phyloP scores from a whole-genome alignment of 2,888 invertebrate species.

The Drosophila monieri region DNA sequence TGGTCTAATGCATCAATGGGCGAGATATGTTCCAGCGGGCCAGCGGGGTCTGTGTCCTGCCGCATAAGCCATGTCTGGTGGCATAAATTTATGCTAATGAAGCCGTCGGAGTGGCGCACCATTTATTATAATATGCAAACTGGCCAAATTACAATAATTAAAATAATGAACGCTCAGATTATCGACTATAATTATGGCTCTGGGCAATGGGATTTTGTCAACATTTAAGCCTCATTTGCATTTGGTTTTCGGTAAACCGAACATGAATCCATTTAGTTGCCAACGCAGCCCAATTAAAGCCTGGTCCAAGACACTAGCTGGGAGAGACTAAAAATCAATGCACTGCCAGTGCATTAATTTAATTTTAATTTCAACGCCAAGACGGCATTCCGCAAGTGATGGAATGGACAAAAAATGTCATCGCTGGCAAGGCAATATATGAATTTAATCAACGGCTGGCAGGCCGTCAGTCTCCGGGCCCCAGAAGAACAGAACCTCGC shows the following conservation, averaged over 20 bases:
- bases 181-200: conserved; percentile 71
- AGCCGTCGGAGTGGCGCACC: conserved; percentile 59
- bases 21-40: conserved; percentile 10
- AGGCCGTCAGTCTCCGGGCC: conserved; percentile 27
- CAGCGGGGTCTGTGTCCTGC: conserved; percentile 13
- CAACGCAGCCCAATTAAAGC: conserved; percentile 33
- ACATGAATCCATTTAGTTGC: conserved; percentile 10
- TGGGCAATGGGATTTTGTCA: conserved; percentile 33
- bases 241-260: conserved; percentile 1
- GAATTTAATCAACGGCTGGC: conserved; percentile 68
- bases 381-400: conserved; percentile 68
- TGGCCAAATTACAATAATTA: conserved; percentile 77
- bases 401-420: conserved; percentile 51
- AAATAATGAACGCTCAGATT: conserved; percentile 78
- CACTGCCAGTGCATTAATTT: conserved; percentile 65
- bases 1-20: conserved; percentile 39
- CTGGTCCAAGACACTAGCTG: not conserved
- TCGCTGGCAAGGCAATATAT: conserved; percentile 61
- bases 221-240: conserved; percentile 27
- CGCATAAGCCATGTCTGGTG: conserved; percentile 15
- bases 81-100: conserved; percentile 68
- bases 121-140: conserved; percentile 78
- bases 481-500: conserved; percentile 8
- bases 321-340: conserved; percentile 11
- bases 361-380: conserved; percentile 79